phyloP scores from a whole-genome alignment of 2,888 invertebrate species.

The Sympetrum striolatum region DNA sequence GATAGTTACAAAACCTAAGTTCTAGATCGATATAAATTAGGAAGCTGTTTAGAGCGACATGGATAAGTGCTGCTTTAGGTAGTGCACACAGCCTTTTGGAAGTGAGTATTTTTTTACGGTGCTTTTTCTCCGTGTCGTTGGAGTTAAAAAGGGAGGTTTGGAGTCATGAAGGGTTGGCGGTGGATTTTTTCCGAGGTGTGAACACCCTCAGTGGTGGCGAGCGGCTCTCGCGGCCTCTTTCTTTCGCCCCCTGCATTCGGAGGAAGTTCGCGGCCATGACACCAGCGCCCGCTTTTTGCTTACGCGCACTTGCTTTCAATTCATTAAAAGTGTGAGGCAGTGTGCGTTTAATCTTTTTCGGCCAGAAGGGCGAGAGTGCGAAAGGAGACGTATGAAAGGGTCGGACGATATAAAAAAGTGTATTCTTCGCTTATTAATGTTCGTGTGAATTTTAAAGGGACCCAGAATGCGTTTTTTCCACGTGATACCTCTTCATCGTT shows the following conservation, averaged over 20 bases:
- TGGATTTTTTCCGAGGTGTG: not conserved
- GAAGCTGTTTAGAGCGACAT: not conserved
- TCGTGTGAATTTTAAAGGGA: not conserved
- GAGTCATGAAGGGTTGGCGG: not conserved
- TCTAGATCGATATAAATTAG: not conserved
- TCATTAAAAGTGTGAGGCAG: conserved; percentile 8
- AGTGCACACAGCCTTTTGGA: not conserved
- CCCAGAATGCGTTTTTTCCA: not conserved
- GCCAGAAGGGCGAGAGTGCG: not conserved
- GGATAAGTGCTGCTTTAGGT: not conserved
- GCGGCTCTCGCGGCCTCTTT: not conserved
- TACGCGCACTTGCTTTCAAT: conserved; percentile 3
- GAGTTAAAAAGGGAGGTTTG: not conserved
- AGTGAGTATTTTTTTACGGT: not conserved
- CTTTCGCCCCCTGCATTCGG: not conserved
- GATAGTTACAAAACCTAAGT: not conserved
- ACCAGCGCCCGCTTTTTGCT: not conserved
- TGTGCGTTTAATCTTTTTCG: not conserved
- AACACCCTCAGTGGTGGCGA: not conserved
- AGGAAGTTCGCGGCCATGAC: not conserved
- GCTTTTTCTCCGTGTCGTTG: not conserved
- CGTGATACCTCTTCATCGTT: not conserved
- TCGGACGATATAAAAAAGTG: not conserved
- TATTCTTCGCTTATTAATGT: not conserved
- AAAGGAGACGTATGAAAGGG: not conserved